Evolutionary conservation across 37 sponge, comb jelly and placozoan species (phyloP).

Genomic region (Cladorhizidae sp.): DNA sequence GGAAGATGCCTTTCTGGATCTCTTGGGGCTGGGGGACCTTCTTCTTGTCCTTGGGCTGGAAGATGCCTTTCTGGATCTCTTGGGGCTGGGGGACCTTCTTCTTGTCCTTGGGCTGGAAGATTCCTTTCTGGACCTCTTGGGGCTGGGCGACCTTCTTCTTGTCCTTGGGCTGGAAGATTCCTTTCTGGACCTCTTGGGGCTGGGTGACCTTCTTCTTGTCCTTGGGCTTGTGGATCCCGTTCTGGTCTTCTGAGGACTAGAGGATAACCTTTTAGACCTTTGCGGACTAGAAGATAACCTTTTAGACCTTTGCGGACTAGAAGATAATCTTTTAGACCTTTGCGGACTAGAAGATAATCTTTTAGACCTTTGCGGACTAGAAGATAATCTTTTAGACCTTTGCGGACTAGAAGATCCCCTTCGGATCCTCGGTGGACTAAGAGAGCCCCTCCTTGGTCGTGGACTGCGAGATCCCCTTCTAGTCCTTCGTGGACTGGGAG

Average conservation of each 20-base stretch:
- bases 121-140: too few species aligned
- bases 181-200: too few species aligned
- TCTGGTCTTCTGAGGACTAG: too few species aligned
- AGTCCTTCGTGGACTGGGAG: background rate
- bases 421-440: background rate
- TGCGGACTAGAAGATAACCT: background rate
- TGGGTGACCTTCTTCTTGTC: too few species aligned
- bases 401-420: background rate
- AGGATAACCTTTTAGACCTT: too few species aligned
- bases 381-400: background rate
- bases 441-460: conserved; percentile 18
- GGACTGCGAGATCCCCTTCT: background rate
- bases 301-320: background rate
- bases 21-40: background rate
- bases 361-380: background rate
- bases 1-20: background rate
- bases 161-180: too few species aligned
- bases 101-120: background rate
- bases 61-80: conserved; percentile 9
- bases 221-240: too few species aligned
- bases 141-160: too few species aligned
- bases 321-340: background rate
- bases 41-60: background rate
- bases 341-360: background rate
- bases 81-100: conserved; percentile 11